Evolutionary conservation across 2,113 vertebrate genomes (phyloP).

Genomic region (Chionodraco myersi): DNA sequence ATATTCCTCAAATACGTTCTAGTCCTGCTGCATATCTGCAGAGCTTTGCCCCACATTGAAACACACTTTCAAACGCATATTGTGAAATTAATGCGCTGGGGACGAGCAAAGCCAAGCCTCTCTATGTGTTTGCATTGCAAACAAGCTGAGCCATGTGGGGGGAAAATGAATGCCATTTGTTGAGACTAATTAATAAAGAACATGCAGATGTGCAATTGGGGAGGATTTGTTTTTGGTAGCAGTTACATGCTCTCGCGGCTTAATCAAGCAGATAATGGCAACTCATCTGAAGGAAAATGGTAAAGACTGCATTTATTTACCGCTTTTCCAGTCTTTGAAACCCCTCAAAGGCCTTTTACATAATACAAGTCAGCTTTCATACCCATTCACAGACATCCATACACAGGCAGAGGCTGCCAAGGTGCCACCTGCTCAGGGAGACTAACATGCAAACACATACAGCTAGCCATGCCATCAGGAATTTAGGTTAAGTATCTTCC

Average conservation of each 20-base stretch:
- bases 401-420: no score
- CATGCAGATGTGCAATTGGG: slow-evolving; percentile 79
- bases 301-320: not conserved
- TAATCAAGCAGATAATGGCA: slow-evolving; percentile 76
- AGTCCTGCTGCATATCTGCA: slow-evolving; percentile 67
- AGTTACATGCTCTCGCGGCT: slow-evolving; percentile 63
- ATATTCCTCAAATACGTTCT: slow-evolving; percentile 57
- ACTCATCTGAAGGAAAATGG: slow-evolving; percentile 49
- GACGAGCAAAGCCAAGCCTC: slow-evolving; percentile 49
- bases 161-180: slow-evolving; percentile 77
- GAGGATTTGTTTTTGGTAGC: slow-evolving; percentile 69
- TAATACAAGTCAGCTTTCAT: no score
- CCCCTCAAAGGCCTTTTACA: no score
- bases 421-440: no score
- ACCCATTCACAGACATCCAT: no score
- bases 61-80: slow-evolving; percentile 44
- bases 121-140: slow-evolving; percentile 78
- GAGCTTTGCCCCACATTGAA: slow-evolving; percentile 66
- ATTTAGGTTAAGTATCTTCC: no score
- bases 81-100: slow-evolving; percentile 52
- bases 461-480: no score
- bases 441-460: no score
- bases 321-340: no score
- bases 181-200: slow-evolving; percentile 82
- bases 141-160: slow-evolving; percentile 72